These are phyloP conservation scores for Pogonognathellus flavescens DNA, from an alignment of 1,140 invertebrate species.

Conservation along the genomic window DNA sequence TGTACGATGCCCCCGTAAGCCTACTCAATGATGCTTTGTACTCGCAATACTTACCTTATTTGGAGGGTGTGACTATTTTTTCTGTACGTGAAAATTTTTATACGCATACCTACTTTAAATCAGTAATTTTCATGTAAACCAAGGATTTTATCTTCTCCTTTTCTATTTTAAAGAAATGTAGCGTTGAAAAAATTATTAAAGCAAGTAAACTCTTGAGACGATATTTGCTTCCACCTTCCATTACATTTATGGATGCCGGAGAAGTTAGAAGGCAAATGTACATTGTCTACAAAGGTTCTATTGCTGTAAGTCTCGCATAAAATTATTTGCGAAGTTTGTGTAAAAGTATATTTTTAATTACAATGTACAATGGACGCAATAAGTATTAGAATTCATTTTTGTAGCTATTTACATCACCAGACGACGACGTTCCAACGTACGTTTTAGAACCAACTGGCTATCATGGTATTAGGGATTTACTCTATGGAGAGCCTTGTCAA, in stretches of 20 bases:
- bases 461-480: slow-evolving; percentile 60
- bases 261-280: slow-evolving; percentile 63
- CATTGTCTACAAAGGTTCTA: slow-evolving; percentile 52
- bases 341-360: background rate
- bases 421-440: background rate
- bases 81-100: slow-evolving; percentile 10
- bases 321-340: background rate
- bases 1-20: slow-evolving; percentile 63
- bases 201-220: slow-evolving; percentile 50
- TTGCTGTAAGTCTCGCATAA: slow-evolving; percentile 57
- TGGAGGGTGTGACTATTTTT: slow-evolving; percentile 62
- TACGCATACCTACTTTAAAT: too few relatives aligned
- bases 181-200: slow-evolving; percentile 53
- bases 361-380: too few relatives aligned
- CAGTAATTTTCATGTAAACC: too few relatives aligned
- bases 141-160: too few relatives aligned
- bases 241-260: slow-evolving; percentile 55
- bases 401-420: background rate
- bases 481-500: slow-evolving; percentile 59
- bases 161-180: slow-evolving; percentile 55
- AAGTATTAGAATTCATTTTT: too few relatives aligned
- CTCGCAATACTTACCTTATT: slow-evolving; percentile 35
- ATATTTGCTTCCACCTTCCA: slow-evolving; percentile 59
- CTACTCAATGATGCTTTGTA: slow-evolving; percentile 59
- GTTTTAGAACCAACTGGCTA: slow-evolving; percentile 50